Evolutionary conservation across 2,888 invertebrate species (phyloP).

Genomic region (Falcaria lacertinaria): DNA sequence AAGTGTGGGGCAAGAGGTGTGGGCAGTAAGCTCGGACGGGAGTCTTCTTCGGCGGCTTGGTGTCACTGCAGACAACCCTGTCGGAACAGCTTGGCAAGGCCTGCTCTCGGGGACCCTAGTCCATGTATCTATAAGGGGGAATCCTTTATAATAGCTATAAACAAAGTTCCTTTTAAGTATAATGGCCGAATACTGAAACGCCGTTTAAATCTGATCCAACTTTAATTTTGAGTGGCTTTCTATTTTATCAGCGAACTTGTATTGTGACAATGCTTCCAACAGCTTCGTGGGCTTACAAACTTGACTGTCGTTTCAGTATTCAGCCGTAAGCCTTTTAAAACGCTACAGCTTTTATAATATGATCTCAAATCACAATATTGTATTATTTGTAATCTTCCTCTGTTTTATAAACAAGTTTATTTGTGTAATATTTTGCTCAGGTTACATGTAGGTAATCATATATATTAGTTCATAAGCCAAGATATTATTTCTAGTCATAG

Average conservation of each 20-base stretch:
- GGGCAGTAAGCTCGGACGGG: slow-evolving; percentile 87
- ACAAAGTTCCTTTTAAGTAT: not conserved
- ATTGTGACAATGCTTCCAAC: too few relatives aligned
- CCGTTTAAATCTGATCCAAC: too few relatives aligned
- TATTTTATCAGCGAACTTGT: too few relatives aligned
- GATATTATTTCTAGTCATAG: slow-evolving; percentile 33
- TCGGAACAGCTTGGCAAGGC: slow-evolving; percentile 89
- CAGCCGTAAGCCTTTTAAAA: too few relatives aligned
- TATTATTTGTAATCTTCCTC: not conserved
- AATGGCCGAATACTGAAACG: too few relatives aligned
- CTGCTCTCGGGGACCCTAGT: slow-evolving; percentile 78
- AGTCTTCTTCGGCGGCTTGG: slow-evolving; percentile 86
- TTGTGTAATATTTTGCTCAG: not conserved
- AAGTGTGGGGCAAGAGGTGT: slow-evolving; percentile 84
- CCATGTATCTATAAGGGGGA: slow-evolving; percentile 58
- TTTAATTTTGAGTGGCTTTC: too few relatives aligned
- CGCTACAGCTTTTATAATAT: not conserved
- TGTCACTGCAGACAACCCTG: slow-evolving; percentile 84
- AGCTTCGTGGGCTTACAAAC: too few relatives aligned
- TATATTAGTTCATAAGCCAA: slow-evolving; percentile 7
- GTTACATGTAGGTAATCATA: slow-evolving; percentile 8
- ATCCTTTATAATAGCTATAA: not conserved
- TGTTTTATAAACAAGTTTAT: not conserved
- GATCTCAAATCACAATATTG: not conserved
- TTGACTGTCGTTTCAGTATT: too few relatives aligned